Evolutionary conservation across 2,113 vertebrate species (phyloP).

Genomic region (Hemibagrus wyckioides): DNA sequence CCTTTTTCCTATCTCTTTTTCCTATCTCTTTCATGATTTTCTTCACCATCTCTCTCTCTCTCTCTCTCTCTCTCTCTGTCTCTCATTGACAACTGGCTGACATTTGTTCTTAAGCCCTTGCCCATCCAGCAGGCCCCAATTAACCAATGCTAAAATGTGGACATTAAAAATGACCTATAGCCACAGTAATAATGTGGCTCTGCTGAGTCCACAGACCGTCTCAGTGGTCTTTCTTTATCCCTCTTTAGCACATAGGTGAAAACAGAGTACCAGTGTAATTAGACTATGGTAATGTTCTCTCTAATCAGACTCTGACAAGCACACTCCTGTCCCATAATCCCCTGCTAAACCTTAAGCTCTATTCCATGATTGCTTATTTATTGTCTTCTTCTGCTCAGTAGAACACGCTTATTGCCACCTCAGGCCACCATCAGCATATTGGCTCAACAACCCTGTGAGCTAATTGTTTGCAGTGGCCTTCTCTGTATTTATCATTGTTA

Average conservation of each 20-base stretch:
- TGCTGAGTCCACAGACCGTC: neutral
- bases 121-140: neutral
- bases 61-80: neutral
- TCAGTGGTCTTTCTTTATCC: constrained; percentile 1
- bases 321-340: constrained; percentile 15
- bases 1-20: neutral
- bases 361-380: constrained; percentile 21
- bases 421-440: constrained; percentile 1
- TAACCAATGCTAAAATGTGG: neutral
- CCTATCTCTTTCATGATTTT: neutral
- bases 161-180: neutral
- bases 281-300: constrained; percentile 35
- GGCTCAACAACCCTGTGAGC: neutral
- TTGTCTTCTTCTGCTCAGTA: constrained; percentile 16
- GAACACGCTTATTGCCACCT: constrained; percentile 13
- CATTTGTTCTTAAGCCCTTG: neutral
- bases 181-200: neutral
- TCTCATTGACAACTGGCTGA: neutral
- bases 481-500: constrained; percentile 2
- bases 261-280: constrained; percentile 16
- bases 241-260: neutral
- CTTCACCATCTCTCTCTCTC: neutral
- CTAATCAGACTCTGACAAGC: constrained; percentile 30
- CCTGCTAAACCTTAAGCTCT: constrained; percentile 25
- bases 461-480: neutral